Base-by-base conservation (phyloP, 2,113 vertebrate species). In the Perognathus longimembris region DNA sequence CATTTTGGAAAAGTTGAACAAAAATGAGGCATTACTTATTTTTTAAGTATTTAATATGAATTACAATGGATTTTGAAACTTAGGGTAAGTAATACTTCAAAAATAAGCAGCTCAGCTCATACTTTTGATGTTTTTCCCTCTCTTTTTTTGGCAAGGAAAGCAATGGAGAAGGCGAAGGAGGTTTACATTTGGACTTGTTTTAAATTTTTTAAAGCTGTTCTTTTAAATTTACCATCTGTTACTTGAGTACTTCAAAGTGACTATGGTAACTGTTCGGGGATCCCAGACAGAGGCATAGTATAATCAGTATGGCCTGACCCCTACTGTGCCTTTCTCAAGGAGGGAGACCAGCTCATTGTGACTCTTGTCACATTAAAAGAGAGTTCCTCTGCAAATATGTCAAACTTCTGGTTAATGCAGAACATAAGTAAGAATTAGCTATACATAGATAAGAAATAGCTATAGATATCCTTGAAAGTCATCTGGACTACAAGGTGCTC, bases 221-320 rank as follows among this genome's bases (percentile, higher is more conserved):
- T 96, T 97, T 97, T 96, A 91, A 96, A 96, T 92, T 24, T 95
- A 87, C 20, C 96, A 97, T 96, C 96, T 97, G 95, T 88, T 97
- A 63, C 92, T 95, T 93, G 45, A 96, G 90, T 67, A 86, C 63
- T 94, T 96, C 80, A 57, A 95, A 90, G 97, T 84, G 95, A 93
- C 92, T 93, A 92, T 95, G 91, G 88, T 96, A 95, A 95, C 76
- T 90, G 75, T 88, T 75, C 7, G 57, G 86, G 50, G 88, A 93
- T 79, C 92, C 92, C 93, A 95, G 94, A 69, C 70, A 59, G 87
- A 91, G 86, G 80, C 80, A 3, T 63, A 86, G 87, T 71, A 30
- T 92, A 91, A 97, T 96, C 22, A 88, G 85, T 86, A 76, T 59
- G 70, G 57, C 81, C 69, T 96, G 88, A 88, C 86, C 89, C 93